These are phyloP conservation scores for Drosophila meridiana DNA, from an alignment of 2,888 invertebrate genomes.

Conservation along the genomic window DNA sequence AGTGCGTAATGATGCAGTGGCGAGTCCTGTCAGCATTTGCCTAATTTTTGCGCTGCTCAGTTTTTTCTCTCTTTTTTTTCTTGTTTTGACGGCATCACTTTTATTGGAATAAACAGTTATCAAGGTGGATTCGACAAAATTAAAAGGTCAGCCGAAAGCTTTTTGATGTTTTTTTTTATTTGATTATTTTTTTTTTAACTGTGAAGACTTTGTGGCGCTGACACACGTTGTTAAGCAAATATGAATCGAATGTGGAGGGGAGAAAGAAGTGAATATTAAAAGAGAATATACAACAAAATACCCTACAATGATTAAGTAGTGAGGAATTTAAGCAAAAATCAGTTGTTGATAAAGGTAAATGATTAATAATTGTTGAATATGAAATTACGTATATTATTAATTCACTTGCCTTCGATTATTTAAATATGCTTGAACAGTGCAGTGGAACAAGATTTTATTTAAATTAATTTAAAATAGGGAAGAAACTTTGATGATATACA, in stretches of 20 bases:
- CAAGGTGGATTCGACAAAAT: conserved; percentile 13
- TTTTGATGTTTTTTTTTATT: conserved; percentile 46
- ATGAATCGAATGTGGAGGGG: background rate
- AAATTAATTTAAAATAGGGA: too few relatives aligned
- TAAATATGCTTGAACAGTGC: too few relatives aligned
- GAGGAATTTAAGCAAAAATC: background rate
- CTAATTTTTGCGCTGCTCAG: conserved; percentile 56
- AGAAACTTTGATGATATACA: too few relatives aligned
- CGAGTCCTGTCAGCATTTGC: conserved; percentile 40
- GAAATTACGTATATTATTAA: too few relatives aligned
- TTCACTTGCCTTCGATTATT: too few relatives aligned
- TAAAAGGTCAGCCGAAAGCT: conserved; percentile 32
- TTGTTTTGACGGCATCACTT: background rate
- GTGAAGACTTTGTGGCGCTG: conserved; percentile 31
- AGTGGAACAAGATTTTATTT: too few relatives aligned
- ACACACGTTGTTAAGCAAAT: conserved; percentile 26
- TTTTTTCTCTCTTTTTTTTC: conserved; percentile 1
- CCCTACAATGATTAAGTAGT: background rate
- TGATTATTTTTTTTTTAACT: background rate
- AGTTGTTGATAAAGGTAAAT: background rate
- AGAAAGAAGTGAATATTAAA: background rate
- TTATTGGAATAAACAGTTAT: conserved; percentile 8
- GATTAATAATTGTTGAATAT: too few relatives aligned
- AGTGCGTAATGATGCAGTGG: conserved; percentile 62
- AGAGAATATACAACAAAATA: background rate